A percentile compares a stretch with the other conserved stretches of the same genome.
Conservation (phyloP, 2,888 invertebrate species). For the Plutella xylostella region DNA sequence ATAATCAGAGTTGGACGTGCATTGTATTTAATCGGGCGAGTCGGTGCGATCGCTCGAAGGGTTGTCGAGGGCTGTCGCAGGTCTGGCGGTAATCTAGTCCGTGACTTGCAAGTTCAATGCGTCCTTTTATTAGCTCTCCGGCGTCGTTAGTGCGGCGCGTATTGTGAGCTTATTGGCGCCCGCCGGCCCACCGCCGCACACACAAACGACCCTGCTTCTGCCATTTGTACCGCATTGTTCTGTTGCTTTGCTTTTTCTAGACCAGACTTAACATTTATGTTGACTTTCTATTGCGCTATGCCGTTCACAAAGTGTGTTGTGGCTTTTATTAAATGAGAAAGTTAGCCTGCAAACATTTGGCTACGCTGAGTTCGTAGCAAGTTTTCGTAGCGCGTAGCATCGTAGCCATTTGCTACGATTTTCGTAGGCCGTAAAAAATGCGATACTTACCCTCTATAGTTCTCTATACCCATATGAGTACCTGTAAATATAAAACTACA, state of each 20-base stretch:
- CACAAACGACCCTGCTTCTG: too few relatives aligned
- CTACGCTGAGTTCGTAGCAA: too few relatives aligned
- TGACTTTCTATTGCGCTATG: not conserved
- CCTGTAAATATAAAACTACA: too few relatives aligned
- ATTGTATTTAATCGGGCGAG: too few relatives aligned
- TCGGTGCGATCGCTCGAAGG: too few relatives aligned
- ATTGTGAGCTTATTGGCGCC: slow-evolving; percentile 30
- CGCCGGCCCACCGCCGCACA: not conserved
- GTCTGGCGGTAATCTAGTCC: slow-evolving; percentile 56
- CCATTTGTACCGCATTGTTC: too few relatives aligned
- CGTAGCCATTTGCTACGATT: too few relatives aligned
- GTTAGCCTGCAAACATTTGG: not conserved
- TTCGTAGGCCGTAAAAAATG: too few relatives aligned
- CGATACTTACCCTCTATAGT: too few relatives aligned
- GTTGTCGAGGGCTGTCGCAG: slow-evolving; percentile 37
- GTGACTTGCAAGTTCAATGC: slow-evolving; percentile 65
- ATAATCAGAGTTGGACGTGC: too few relatives aligned
- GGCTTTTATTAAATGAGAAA: not conserved
- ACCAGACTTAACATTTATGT: not conserved
- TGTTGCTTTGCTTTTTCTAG: not conserved
- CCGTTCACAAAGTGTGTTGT: not conserved
- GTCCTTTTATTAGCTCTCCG: slow-evolving; percentile 50
- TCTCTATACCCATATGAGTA: too few relatives aligned
- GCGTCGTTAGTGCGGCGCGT: slow-evolving; percentile 41
- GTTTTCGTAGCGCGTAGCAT: too few relatives aligned